phyloP scores from a whole-genome alignment of 1,140 invertebrate species.

The Papilio aristodemus region DNA sequence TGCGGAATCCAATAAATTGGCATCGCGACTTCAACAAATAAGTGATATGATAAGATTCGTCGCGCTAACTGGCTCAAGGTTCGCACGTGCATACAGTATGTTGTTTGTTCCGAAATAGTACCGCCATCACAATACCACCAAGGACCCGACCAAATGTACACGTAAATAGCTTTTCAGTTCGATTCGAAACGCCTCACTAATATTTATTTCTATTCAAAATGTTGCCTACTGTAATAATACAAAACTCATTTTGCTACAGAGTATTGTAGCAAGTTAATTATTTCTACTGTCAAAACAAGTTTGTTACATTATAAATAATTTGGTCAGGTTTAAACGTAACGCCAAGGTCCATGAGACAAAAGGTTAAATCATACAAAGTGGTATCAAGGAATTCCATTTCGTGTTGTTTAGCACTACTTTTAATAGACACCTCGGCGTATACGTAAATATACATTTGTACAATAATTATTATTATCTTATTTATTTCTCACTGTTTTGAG shows the following conservation, averaged over 20 bases:
- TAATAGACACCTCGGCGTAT: no score
- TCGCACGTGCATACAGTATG: constrained; percentile 42
- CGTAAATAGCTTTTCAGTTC: background rate
- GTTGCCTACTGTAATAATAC: constrained; percentile 7
- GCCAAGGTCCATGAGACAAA: background rate
- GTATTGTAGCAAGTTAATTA: background rate
- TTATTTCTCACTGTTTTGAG: no score
- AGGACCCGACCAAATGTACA: constrained; percentile 17
- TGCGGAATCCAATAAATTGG: constrained; percentile 25
- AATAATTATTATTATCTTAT: no score
- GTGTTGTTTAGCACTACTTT: no score
- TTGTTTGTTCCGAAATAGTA: constrained; percentile 51
- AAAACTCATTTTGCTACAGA: constrained; percentile 9
- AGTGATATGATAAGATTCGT: constrained; percentile 45
- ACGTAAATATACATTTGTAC: no score
- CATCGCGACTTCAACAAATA: background rate
- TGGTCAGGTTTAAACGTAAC: background rate
- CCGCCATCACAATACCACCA: constrained; percentile 29
- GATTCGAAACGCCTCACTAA: background rate
- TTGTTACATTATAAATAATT: background rate
- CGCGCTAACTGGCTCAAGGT: constrained; percentile 46
- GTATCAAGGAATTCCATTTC: no score
- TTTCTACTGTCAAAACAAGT: background rate
- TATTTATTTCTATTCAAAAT: constrained; percentile 4
- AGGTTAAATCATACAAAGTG: background rate